phyloP scores from a whole-genome alignment of 2,888 invertebrate species.

The Cataglyphis rosenhaueri region DNA sequence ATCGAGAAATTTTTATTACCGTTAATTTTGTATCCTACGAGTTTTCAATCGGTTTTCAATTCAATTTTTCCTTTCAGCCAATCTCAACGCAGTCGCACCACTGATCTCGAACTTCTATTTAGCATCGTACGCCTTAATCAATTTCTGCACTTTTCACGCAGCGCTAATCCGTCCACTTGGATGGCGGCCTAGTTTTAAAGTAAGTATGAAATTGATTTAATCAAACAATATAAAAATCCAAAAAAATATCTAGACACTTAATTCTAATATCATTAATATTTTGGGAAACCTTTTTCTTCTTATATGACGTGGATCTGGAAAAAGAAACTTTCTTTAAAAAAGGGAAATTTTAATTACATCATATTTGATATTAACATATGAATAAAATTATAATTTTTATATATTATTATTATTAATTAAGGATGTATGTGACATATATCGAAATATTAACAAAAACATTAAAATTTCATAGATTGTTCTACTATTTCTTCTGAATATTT shows the following conservation, averaged over 20 bases:
- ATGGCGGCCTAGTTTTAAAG: slow-evolving; percentile 96
- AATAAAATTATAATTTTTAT: neutral
- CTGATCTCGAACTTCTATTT: slow-evolving; percentile 98
- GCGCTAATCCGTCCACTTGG: slow-evolving; percentile 94
- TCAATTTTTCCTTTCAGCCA: slow-evolving; percentile 87
- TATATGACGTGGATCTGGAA: neutral
- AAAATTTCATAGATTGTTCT: too few relatives aligned
- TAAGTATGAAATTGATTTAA: slow-evolving; percentile 83
- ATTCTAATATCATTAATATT: neutral
- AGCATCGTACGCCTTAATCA: slow-evolving; percentile 97
- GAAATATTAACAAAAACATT: too few relatives aligned
- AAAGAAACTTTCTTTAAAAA: slow-evolving; percentile 7
- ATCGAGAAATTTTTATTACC: neutral
- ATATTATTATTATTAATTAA: neutral
- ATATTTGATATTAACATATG: neutral
- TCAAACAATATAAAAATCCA: neutral
- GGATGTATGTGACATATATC: too few relatives aligned
- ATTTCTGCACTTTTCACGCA: slow-evolving; percentile 98
- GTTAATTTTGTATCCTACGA: slow-evolving; percentile 9
- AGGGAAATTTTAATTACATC: neutral
- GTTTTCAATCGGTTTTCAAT: neutral
- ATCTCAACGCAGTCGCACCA: slow-evolving; percentile 95
- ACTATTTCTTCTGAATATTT: too few relatives aligned
- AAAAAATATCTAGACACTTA: neutral
- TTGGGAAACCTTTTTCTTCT: too few relatives aligned